These are phyloP conservation scores for Ictidomys tridecemlineatus DNA, from an alignment of 2,113 vertebrate genomes.

Conservation along the genomic window DNA sequence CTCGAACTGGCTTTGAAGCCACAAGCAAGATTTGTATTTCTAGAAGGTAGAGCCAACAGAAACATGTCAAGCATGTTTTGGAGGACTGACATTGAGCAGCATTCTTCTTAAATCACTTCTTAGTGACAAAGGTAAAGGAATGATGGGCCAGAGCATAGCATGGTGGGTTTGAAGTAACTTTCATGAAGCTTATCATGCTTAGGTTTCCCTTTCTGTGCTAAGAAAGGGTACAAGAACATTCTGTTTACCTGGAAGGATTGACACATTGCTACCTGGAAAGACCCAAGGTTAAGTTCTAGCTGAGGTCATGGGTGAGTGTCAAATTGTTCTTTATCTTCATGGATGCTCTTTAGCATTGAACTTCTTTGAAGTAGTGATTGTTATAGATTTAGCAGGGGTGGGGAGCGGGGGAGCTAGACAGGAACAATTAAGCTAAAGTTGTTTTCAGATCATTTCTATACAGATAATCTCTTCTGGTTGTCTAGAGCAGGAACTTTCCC, in stretches of 20 bases:
- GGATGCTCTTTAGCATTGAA: neutral
- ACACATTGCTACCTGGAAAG: neutral
- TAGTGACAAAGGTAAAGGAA: neutral
- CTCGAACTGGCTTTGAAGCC: neutral
- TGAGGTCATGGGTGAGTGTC: neutral
- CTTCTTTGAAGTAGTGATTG: neutral
- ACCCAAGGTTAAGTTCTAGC: neutral
- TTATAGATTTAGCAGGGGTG: neutral
- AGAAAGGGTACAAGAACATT: neutral
- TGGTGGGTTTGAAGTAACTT: fast-evolving
- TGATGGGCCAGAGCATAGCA: no score
- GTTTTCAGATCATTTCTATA: neutral
- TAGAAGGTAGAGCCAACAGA: neutral
- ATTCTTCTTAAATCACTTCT: neutral
- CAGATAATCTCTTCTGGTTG: neutral
- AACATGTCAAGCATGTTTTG: neutral
- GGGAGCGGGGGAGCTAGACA: neutral
- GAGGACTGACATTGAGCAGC: neutral
- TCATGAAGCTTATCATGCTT: neutral
- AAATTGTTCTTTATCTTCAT: neutral
- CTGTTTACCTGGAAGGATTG: neutral
- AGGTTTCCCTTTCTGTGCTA: neutral
- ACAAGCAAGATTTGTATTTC: neutral
- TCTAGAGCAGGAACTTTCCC: neutral
- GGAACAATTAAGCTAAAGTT: neutral